These are phyloP conservation scores for Propithecus perrieri DNA, from an alignment of 2,797 vertebrate genomes.

Conservation along the genomic window DNA sequence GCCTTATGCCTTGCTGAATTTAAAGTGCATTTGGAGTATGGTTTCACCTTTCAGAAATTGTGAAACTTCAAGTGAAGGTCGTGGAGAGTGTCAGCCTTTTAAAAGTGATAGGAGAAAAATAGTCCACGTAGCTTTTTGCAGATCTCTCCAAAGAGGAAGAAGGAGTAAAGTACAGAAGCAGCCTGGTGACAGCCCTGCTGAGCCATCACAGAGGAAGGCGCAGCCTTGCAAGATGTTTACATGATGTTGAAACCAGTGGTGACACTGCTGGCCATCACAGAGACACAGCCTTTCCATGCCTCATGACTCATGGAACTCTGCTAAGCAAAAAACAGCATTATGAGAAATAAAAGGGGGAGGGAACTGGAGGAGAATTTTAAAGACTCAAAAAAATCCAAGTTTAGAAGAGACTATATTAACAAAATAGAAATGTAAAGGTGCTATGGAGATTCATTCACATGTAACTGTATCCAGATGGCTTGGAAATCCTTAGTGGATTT, in stretches of 20 bases:
- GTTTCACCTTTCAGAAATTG: conserved; percentile 1
- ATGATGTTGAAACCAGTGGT: not conserved
- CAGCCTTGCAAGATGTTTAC: not conserved
- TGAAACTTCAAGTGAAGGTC: not conserved
- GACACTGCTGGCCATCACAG: not conserved
- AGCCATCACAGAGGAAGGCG: not conserved
- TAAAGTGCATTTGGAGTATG: not conserved
- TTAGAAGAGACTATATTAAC: not conserved
- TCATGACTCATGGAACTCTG: not conserved
- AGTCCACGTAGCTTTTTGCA: not conserved
- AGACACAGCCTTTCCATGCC: not conserved
- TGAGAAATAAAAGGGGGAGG: not conserved
- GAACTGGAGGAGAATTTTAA: rapidly evolving
- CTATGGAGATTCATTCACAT: not conserved
- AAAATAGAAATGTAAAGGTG: not conserved
- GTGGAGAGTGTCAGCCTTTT: not conserved
- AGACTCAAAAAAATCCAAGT: not conserved
- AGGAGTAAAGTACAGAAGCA: not conserved
- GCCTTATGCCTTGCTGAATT: not conserved
- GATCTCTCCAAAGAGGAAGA: not conserved
- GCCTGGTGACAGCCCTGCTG: not conserved
- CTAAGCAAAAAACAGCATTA: not conserved
- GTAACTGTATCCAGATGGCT: not conserved
- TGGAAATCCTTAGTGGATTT: not conserved
- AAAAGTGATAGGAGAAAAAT: not conserved